phyloP scores from a whole-genome alignment of 2,113 vertebrate genomes.

The Sylvia atricapilla region DNA sequence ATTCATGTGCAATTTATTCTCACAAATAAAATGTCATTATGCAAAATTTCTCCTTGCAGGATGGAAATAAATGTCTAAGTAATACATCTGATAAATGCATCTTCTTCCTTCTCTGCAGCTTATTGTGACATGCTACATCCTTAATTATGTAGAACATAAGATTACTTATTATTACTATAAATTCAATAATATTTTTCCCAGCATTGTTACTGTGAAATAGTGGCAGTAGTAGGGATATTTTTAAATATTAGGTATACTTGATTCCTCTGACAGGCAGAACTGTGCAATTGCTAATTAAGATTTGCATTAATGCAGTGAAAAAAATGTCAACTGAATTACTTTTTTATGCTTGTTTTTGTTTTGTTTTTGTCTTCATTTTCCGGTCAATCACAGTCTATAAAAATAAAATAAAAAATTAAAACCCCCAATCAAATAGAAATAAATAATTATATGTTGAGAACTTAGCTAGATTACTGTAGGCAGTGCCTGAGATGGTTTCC shows the following conservation, averaged over 20 bases:
- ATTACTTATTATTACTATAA: neutral
- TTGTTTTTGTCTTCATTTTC: neutral
- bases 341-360: neutral
- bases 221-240: neutral
- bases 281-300: neutral
- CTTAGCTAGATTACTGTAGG: neutral
- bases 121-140: neutral
- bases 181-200: neutral
- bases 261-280: neutral
- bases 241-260: neutral
- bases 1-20: neutral
- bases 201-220: neutral
- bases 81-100: neutral
- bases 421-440: neutral
- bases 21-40: conserved; percentile 1
- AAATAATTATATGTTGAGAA: neutral
- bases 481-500: neutral
- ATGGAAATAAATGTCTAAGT: conserved; percentile 23
- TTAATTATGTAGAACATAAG: neutral
- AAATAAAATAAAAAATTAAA: too few relatives aligned
- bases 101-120: neutral
- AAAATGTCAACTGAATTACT: neutral
- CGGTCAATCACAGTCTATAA: neutral
- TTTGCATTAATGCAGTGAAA: neutral
- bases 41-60: conserved; percentile 5